Evolutionary conservation across 2,888 invertebrate genomes (phyloP).

Genomic region (Tethea ocularis): DNA sequence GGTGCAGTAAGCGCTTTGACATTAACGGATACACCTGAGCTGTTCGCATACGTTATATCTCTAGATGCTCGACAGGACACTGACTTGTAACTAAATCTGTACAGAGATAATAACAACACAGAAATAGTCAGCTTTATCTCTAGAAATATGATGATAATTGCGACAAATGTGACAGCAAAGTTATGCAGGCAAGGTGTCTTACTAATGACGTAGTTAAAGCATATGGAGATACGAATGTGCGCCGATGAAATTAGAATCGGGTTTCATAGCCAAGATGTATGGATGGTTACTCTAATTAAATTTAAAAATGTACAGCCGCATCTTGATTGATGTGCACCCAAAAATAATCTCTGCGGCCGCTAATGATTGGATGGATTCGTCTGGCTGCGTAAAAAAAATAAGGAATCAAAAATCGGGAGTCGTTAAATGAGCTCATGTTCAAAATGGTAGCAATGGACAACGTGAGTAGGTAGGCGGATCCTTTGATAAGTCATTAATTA

Average conservation of each 20-base stretch:
- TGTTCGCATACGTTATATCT: neutral
- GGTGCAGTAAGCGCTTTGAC: constrained; percentile 22
- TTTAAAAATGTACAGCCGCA: constrained; percentile 39
- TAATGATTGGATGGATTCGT: constrained; percentile 28
- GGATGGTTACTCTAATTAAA: constrained; percentile 55
- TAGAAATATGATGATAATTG: constrained; percentile 42
- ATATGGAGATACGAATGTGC: constrained; percentile 29
- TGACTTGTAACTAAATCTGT: constrained; percentile 1
- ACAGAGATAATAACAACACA: constrained; percentile 24
- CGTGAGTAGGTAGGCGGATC: constrained; percentile 55
- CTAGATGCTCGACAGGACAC: neutral
- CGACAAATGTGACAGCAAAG: constrained; percentile 48
- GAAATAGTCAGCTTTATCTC: constrained; percentile 37
- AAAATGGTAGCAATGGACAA: constrained; percentile 48
- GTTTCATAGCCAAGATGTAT: constrained; percentile 52
- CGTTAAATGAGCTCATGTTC: constrained; percentile 51
- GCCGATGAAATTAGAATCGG: constrained; percentile 39
- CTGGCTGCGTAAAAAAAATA: constrained; percentile 27
- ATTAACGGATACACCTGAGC: constrained; percentile 29
- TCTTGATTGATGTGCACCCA: constrained; percentile 49
- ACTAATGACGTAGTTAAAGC: constrained; percentile 40
- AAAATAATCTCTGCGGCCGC: constrained; percentile 40
- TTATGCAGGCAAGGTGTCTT: constrained; percentile 46
- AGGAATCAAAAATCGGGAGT: constrained; percentile 29
- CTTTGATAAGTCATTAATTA: constrained; percentile 80